phyloP scores from a whole-genome alignment of 2,797 vertebrate species.

The Helicolenus hilgendorfi region DNA sequence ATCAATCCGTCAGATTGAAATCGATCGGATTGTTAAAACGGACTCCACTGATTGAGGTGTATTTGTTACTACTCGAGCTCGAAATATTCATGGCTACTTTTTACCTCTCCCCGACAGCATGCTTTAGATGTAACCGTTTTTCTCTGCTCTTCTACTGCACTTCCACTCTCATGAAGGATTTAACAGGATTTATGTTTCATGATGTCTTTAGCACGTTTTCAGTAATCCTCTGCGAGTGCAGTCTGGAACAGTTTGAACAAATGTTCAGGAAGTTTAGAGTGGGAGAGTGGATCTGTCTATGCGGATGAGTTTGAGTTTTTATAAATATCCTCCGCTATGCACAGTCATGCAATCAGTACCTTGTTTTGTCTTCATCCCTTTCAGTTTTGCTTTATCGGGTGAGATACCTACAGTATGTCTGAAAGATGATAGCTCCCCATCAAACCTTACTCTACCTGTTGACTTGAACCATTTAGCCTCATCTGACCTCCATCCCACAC shows the following conservation, averaged over 20 bases:
- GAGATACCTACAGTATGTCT: not conserved
- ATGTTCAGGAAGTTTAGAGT: constrained; percentile 10
- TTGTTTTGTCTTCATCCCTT: not conserved
- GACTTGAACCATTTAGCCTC: constrained; percentile 29
- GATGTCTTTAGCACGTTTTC: constrained; percentile 33
- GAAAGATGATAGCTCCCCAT: constrained; percentile 21
- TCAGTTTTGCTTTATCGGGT: not conserved
- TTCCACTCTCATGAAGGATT: constrained; percentile 43
- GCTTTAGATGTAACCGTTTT: constrained; percentile 16
- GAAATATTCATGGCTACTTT: constrained; percentile 40
- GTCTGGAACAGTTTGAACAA: constrained; percentile 22
- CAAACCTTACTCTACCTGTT: not conserved
- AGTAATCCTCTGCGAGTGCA: constrained; percentile 25
- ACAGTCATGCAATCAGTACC: not conserved
- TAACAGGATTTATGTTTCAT: constrained; percentile 59
- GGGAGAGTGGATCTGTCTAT: not conserved
- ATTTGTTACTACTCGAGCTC: constrained; percentile 16
- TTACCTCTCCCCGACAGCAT: constrained; percentile 9
- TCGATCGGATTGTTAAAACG: not conserved
- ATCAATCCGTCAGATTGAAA: not conserved
- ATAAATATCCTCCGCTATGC: not conserved
- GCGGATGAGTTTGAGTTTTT: not conserved
- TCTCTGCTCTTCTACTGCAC: not conserved
- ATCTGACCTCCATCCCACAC: constrained; percentile 14
- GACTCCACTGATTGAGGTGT: not conserved